Evolutionary conservation across 2,113 vertebrate species (phyloP), one percentile per base, ranked within the genome.

Genomic region (Salvator merianae): DNA sequence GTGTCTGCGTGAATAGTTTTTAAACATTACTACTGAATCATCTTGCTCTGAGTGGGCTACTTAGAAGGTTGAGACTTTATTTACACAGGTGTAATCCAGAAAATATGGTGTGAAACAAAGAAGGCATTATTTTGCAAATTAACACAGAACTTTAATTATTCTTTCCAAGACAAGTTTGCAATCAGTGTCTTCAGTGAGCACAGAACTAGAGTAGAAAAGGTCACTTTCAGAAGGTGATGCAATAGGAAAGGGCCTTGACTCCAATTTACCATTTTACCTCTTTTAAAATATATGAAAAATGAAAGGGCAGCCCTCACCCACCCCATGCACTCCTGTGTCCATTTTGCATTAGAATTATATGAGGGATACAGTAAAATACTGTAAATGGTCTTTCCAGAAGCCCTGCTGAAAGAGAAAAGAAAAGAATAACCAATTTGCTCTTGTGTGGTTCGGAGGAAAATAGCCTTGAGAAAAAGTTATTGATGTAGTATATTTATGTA

Each of bases 401-500:
- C 79, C 77, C 72, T 55, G 79, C 24, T 84, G 85, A 90, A 93
- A 86, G 89, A 30, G 40, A 50, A n/a, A 66, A 59, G 55, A 8
- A 93, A 81, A 85, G 88, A 95, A 95, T 92, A 92, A 93, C 88
- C 92, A 94, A 95, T 95, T 96, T 93, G 87, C 77, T 95, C 87
- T 88, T 84, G 86, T 90, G 84, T 92, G 87, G 90, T 94, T 94
- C 89, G 91, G 86, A 63, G 86, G 82, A 92, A 96, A 95, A 95
- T 84, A 95, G 94, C 94, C 93, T 93, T 94, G 93, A 91, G 93
- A 93, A 90, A 91, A 93, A 93, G 92, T 94, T 94, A 96, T 92
- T 94, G 95, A 95, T 94, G 95, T 86, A 91, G 93, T 86, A 77
- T 93, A 94, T 95, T 95, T 95, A 94, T 92, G 93, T 94, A 88